Conservation (phyloP, 2,888 invertebrate genomes). For the Chironomus riparius region DNA sequence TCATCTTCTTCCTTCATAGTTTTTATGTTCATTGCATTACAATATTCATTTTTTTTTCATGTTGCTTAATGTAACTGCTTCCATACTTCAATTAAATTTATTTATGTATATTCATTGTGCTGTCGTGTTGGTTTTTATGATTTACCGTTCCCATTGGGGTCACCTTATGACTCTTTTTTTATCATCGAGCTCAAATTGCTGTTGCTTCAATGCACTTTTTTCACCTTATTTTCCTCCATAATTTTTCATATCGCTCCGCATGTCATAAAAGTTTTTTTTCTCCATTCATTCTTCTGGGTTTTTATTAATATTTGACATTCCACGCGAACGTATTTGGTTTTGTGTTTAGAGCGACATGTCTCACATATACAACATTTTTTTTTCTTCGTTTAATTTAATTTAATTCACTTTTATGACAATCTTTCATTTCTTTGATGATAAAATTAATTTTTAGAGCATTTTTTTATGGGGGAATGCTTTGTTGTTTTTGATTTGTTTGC, state of each 20-base stretch:
- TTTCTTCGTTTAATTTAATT: neutral
- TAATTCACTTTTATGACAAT: neutral
- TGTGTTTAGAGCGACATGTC: too few relatives aligned
- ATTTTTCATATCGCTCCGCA: neutral
- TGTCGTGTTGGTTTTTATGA: neutral
- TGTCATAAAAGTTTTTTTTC: neutral
- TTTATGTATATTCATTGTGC: neutral
- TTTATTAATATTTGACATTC: neutral
- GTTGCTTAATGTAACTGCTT: too few relatives aligned
- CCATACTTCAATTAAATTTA: too few relatives aligned
- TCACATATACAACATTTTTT: neutral
- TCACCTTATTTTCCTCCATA: too few relatives aligned
- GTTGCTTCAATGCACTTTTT: too few relatives aligned
- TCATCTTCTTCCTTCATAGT: neutral
- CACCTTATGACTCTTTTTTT: neutral
- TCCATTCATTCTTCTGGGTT: neutral
- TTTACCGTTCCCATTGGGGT: neutral
- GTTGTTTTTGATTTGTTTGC: too few relatives aligned
- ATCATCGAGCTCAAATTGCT: too few relatives aligned
- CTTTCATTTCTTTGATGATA: neutral
- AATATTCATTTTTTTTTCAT: too few relatives aligned
- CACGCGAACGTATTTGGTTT: neutral
- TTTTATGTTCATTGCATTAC: neutral
- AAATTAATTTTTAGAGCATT: neutral
- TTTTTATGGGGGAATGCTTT: too few relatives aligned